Base-by-base conservation (phyloP, 2,797 vertebrate genomes). In the Sebastes oblongus region DNA sequence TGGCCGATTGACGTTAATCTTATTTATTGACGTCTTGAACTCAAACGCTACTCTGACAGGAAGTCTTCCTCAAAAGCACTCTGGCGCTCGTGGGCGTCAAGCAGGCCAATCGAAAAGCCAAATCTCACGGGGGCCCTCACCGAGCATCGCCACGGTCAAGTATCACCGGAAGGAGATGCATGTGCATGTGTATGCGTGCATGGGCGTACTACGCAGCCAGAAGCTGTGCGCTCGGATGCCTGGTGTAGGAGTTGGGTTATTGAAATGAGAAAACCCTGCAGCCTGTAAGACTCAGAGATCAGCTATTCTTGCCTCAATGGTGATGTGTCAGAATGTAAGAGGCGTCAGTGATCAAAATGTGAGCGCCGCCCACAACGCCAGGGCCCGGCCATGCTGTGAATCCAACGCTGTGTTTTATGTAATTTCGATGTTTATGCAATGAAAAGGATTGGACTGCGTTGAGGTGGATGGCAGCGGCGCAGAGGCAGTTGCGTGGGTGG, bases 311-410 rank as follows among this genome's bases (percentile, higher is more conserved):
- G 88, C 88, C 85, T 78, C 59, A 85, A 74, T 67, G 75, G 55
- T 88, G 90, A 93, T 93, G 95, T 94, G 94, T 95, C 94, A 95
- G 85, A 91, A 91, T 90, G 92, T 85, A 88, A 90, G 89, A 92
- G 91, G 93, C 91, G 92, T 91, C 82, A 85, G 89, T 86, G 87
- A 91, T 93, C 79, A 86, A 84, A 89, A 92, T 91, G 78, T 55
- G 83, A 94, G 90, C 70, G 46, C 92, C 89, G 83, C 95, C 95
- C 93, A 95, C 95, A 91, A 90, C 82, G 79, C 30, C 39, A 52
- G 86, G 78, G 86, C 79, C 74, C 8, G 22, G 74, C 68, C 61
- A 34, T 76, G 88, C 85, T 88, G 39, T 80, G 84, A 88, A 82
- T 88, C 81, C 66, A 91, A 87, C 59, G 46, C 75, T 29, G 76